These are phyloP conservation scores for Drosophila neotestacea DNA, from an alignment of 2,888 invertebrate species.

Conservation along the genomic window DNA sequence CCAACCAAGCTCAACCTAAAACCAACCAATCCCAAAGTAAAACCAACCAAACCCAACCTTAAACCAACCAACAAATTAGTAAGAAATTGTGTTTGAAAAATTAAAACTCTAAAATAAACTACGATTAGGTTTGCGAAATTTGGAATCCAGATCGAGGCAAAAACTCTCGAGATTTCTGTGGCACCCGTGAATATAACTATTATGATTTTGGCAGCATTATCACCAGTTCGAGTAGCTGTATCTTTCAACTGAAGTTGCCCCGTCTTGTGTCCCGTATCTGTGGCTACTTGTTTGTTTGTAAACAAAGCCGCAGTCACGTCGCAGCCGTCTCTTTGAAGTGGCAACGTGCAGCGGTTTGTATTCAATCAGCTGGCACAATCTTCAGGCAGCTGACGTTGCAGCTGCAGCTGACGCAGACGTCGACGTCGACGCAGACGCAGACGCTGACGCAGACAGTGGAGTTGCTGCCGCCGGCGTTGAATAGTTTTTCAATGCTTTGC, in stretches of 20 bases:
- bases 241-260: not conserved
- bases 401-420: slow-evolving; percentile 9
- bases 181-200: not conserved
- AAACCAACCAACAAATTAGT: too few species aligned
- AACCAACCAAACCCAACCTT: too few species aligned
- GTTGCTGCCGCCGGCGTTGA: slow-evolving; percentile 31
- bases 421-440: slow-evolving; percentile 20
- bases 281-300: slow-evolving; percentile 64
- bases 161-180: too few species aligned
- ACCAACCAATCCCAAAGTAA: too few species aligned
- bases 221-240: slow-evolving; percentile 15
- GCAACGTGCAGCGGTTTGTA: slow-evolving; percentile 20
- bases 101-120: too few species aligned
- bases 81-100: too few species aligned
- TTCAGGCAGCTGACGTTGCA: slow-evolving; percentile 26
- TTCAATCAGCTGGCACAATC: slow-evolving; percentile 72
- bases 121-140: too few species aligned
- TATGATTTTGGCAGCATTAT: slow-evolving; percentile 12
- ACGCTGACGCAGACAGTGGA: slow-evolving; percentile 9
- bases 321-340: slow-evolving; percentile 68
- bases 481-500: slow-evolving; percentile 40
- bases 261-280: slow-evolving; percentile 28
- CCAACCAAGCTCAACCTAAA: too few species aligned
- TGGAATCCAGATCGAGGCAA: too few species aligned
- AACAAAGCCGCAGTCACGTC: slow-evolving; percentile 71